These are phyloP conservation scores for Gopherus evgoodei DNA, from an alignment of 2,113 vertebrate species.

Conservation along the genomic window DNA sequence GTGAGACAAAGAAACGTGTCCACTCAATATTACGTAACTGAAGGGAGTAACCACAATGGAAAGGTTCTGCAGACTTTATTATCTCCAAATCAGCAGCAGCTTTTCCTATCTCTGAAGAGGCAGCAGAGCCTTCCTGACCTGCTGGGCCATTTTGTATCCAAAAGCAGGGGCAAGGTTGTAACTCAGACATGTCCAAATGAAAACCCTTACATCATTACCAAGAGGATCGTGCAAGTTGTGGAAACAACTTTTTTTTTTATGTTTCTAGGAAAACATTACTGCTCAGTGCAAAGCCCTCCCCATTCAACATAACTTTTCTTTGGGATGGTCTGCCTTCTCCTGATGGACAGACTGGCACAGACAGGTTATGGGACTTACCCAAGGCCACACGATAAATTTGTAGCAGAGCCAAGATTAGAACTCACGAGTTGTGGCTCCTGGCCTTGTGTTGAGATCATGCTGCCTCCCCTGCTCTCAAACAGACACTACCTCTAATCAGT, in stretches of 20 bases:
- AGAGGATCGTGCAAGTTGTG: neutral
- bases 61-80: neutral
- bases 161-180: neutral
- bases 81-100: neutral
- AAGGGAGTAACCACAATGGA: neutral
- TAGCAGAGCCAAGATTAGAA: neutral
- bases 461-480: neutral
- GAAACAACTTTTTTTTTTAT: neutral
- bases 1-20: neutral
- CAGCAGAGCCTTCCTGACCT: neutral
- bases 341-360: neutral
- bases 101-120: neutral
- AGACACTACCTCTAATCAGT: neutral
- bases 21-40: neutral
- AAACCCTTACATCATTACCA: neutral
- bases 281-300: neutral
- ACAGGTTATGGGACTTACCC: neutral
- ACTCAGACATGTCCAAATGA: neutral
- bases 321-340: neutral
- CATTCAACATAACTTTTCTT: neutral
- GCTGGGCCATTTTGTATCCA: neutral
- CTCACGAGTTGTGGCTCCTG: neutral
- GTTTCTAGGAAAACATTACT: neutral
- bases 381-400: neutral
- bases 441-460: neutral